Base-by-base conservation (phyloP, 64 coral and sea anemone genomes). In the Pocillopora damicornis region DNA sequence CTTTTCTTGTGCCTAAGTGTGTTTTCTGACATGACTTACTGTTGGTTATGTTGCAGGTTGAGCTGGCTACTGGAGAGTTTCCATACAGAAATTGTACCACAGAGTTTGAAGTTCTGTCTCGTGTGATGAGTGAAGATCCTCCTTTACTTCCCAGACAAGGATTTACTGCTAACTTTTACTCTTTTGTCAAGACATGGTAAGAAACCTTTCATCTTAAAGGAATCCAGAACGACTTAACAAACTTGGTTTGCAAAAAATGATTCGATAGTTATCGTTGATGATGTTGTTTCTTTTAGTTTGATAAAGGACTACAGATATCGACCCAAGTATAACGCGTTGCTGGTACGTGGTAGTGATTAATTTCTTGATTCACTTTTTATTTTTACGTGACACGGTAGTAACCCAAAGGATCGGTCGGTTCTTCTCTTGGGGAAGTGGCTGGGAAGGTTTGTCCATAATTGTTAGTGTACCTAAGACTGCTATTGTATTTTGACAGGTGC, bases 111-210 rank as follows among this genome's bases (percentile, higher is more conserved):
- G 90, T 99, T 59, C 65, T 99, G 57, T 88, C 97, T 17, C 88
- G 97, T 74, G 93, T 99, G 25, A 99, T 99, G 88, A 92, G 64
- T 72, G 93, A 99, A 65, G 90, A 82, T 17, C 88, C 97, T 17
- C 97, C 97, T 18, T 59, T 79, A 25, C 90, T 99, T 75, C 97
- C 97, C 0, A 81, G 42, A 7, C 62, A 91, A 88, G 87, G 73
- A 59, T 99, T 99, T 87, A 95, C 93, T 34, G 80, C 75, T 8
- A 93, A 86, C 56, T 93, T 99, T 74, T 86, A 85, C 58, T 79
- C 93, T 77, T 99, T 99, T 91, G 90, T 99, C 68, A 91, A 80
- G 76, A 88, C 86, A 58, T 99, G 97, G 97, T 99, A 91, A 89
- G 76, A 38, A 35, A 61, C 58, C 42, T 1, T 15, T 36, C 0